These are phyloP conservation scores for Brachymystax lenok DNA, from an alignment of 2,797 vertebrate genomes.

Conservation along the genomic window DNA sequence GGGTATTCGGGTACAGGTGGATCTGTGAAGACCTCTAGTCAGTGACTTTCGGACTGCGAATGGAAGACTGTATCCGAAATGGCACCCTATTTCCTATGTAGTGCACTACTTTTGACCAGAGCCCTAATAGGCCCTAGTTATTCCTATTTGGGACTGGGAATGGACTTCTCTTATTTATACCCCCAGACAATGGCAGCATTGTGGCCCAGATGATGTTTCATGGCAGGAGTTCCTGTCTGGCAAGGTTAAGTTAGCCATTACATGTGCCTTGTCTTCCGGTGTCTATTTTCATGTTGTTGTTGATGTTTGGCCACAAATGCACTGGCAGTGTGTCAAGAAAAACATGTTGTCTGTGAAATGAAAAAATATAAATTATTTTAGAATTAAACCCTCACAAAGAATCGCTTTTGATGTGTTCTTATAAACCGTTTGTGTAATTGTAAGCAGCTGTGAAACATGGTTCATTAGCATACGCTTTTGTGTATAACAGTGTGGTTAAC, in stretches of 20 bases:
- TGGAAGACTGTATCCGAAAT: too few species aligned
- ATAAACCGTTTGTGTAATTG: not conserved
- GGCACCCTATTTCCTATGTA: not conserved
- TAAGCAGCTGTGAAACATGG: not conserved
- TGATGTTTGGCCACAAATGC: not conserved
- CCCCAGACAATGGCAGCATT: constrained; percentile 24
- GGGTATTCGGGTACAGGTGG: too few species aligned
- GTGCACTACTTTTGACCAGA: not conserved
- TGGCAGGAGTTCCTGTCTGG: constrained; percentile 11
- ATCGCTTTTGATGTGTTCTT: not conserved
- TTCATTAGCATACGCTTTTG: not conserved
- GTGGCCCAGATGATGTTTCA: constrained; percentile 5
- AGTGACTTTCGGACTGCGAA: too few species aligned
- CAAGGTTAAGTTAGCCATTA: constrained; percentile 3
- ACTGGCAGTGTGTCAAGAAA: not conserved
- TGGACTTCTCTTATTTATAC: constrained; percentile 11
- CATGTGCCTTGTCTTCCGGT: not conserved
- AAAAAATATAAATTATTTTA: not conserved
- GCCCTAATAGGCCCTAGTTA: not conserved
- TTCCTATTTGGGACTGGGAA: not conserved
- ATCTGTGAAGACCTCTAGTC: too few species aligned
- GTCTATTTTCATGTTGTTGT: not conserved
- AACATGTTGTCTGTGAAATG: not conserved
- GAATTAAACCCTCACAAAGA: not conserved
- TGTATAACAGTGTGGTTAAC: not conserved